Percentiles rank a stretch among this genome's conserved stretches.
These are phyloP conservation scores for Caligus rogercresseyi DNA, from an alignment of 1,140 invertebrate genomes.

Conservation along the genomic window DNA sequence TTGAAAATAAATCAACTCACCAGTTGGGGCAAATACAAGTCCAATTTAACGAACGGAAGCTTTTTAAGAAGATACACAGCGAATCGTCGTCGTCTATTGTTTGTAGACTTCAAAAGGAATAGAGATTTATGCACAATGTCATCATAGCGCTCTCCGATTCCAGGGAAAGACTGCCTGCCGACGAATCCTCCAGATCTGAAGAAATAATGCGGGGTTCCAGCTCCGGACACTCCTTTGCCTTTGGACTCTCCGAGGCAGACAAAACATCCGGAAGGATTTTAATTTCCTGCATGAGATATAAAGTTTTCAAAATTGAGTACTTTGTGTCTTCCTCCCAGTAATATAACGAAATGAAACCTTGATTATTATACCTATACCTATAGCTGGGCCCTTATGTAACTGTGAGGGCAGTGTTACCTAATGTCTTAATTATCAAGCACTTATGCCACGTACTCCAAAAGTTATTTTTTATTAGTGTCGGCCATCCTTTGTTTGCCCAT, in stretches of 20 bases:
- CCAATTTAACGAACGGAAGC: not conserved
- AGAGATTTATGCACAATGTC: not conserved
- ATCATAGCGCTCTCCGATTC: not conserved
- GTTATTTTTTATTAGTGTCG: too few relatives aligned
- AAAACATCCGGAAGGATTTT: not conserved
- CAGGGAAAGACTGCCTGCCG: not conserved
- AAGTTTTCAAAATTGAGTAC: too few relatives aligned
- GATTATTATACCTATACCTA: too few relatives aligned
- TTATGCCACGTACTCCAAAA: too few relatives aligned
- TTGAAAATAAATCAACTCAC: too few relatives aligned
- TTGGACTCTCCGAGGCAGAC: not conserved
- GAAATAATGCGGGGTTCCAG: not conserved
- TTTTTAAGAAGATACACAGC: not conserved
- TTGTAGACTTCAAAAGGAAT: not conserved
- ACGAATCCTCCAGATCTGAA: not conserved
- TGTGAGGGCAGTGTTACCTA: too few relatives aligned
- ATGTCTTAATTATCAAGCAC: too few relatives aligned
- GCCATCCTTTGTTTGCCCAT: too few relatives aligned
- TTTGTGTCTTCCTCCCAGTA: too few relatives aligned
- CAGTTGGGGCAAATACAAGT: not conserved
- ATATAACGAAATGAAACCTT: too few relatives aligned
- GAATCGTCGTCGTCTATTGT: not conserved
- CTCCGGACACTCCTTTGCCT: not conserved
- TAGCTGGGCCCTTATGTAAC: too few relatives aligned
- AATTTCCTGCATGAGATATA: too few relatives aligned